Base-by-base conservation (phyloP, 2,113 vertebrate species). In the Corvus moneduloides region DNA sequence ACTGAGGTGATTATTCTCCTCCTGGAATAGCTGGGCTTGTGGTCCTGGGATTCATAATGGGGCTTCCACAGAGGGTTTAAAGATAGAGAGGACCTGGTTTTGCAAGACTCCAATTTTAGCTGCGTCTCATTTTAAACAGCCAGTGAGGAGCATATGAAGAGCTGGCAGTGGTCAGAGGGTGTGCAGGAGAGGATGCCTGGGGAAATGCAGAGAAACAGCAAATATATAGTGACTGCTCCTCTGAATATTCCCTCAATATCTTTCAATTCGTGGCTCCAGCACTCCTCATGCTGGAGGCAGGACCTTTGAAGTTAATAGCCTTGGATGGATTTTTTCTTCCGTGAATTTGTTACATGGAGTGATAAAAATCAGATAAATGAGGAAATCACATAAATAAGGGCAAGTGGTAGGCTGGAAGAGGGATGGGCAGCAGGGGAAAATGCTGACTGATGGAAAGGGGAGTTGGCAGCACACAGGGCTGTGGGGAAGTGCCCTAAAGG, bases 291-390 rank as follows among this genome's bases (percentile, higher is more conserved):
- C 89, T 75, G 73, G 80, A 93, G 95, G 91, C 68, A 49, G 21
- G 27, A 22, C 52, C 63, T 89, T 90, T 94, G 93, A 96, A 81
- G 87, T 89, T 94, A 96, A 94, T 75, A 46, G 76, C 35, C 68
- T 95, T 1, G 4, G 89, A 94, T 81, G 89, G 86, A 48, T 94
- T 59, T 92, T 93, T 89, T 93, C 94, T 94, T 93, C 93, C 44
- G 0, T 96, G 84, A 78, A 89, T 95, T 90, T 78, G 68, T 89
- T 92, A 56, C 64, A 48, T 3, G 69, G 43, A 43, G 68, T 89
- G 89, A 94, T 84, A 93, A 84, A 85, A 89, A 97, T 94, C 94
- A 89, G 73, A 96, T 55, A 90, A 94, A 93, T 71, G 93, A 94
- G 86, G 76, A 94, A 92, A 78, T 86, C 5, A 3, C 13, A 39